Evolutionary conservation across 2,113 vertebrate genomes (phyloP), one percentile per base, ranked within the genome.

Genomic region (Ploceus nigricollis): DNA sequence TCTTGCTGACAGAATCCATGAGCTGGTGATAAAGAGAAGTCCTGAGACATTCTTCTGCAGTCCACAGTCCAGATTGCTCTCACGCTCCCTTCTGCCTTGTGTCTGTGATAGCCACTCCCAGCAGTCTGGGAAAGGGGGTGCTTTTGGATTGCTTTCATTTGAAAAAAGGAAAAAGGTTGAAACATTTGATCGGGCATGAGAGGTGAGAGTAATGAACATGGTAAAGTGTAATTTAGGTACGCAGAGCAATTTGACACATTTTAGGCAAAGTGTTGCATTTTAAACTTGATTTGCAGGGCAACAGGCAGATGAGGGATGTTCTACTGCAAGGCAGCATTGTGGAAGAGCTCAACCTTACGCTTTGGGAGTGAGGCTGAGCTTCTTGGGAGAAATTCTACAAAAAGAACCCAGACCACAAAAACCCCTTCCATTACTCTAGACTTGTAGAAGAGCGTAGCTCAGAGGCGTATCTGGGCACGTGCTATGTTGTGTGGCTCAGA

Each of bases 271-370:
- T 24, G 42, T 72, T 65, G 45, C 30, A 8, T 5, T 87, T 10
- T 42, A 19, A 78, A 48, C 18, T 22, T 80, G 1, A 11, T 63
- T 75, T 73, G 12, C 23, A 17, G 11, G 18, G 14, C 16, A 25
- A 1, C 23, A 6, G 37, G 16, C 14, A 7, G 13, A 8, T 42
- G 24, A 40, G 15, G 24, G 39, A 33, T 80, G 13, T 58, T 77
- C 22, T 47, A 10, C n/a, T 69, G 7, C 14, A 24, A 31, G 20
- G 20, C 2, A 6, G 8, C 0, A 0, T 3, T 24, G 54, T 11
- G 14, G 42, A 58, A 31, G 19, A 44, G 13, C 35, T 88, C 17
- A 37, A 35, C 1, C 0, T 57, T 84, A 2, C 1, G 5, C 3
- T 15, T 31, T 31, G 40, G 42, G 18, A 42, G 19, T 66, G 24